Evolutionary conservation across 2,797 vertebrate species (phyloP).

Genomic region (Acestrorhynchus altus): DNA sequence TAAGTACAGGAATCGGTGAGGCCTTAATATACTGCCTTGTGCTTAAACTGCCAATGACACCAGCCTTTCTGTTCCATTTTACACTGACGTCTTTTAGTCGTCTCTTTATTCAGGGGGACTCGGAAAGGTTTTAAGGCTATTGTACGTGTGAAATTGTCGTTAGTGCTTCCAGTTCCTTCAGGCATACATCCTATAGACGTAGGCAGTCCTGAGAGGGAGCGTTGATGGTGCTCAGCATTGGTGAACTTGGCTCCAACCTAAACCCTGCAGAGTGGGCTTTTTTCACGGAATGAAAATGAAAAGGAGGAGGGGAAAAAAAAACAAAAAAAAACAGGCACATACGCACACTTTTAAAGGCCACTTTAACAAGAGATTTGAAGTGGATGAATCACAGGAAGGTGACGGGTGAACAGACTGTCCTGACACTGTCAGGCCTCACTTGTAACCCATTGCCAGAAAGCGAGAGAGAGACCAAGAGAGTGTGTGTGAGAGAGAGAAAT

Average conservation of each 20-base stretch:
- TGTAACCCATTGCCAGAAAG: slow-evolving; percentile 67
- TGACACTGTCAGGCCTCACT: slow-evolving; percentile 55
- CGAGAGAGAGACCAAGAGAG: slow-evolving; percentile 51
- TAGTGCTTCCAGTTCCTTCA: neutral
- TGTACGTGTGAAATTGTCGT: neutral
- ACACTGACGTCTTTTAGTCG: neutral
- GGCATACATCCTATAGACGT: neutral
- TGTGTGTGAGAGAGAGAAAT: slow-evolving; percentile 47
- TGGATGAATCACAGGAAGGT: slow-evolving; percentile 61
- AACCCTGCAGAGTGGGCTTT: slow-evolving; percentile 71
- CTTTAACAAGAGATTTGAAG: slow-evolving; percentile 65
- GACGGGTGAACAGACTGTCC: slow-evolving; percentile 43
- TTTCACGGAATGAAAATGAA: slow-evolving; percentile 59
- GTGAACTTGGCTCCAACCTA: slow-evolving; percentile 63
- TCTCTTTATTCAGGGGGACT: neutral
- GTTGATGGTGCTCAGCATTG: slow-evolving; percentile 39
- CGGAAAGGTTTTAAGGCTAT: neutral
- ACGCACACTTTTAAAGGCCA: slow-evolving; percentile 67
- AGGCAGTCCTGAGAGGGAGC: slow-evolving; percentile 39
- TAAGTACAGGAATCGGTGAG: slow-evolving; percentile 18
- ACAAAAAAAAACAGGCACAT: slow-evolving; percentile 7
- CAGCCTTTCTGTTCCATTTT: neutral
- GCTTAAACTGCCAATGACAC: neutral
- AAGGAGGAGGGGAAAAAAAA: slow-evolving; percentile 32
- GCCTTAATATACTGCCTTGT: neutral